These are phyloP conservation scores for Menidia beryllina DNA, from an alignment of 2,113 vertebrate genomes.

Conservation along the genomic window DNA sequence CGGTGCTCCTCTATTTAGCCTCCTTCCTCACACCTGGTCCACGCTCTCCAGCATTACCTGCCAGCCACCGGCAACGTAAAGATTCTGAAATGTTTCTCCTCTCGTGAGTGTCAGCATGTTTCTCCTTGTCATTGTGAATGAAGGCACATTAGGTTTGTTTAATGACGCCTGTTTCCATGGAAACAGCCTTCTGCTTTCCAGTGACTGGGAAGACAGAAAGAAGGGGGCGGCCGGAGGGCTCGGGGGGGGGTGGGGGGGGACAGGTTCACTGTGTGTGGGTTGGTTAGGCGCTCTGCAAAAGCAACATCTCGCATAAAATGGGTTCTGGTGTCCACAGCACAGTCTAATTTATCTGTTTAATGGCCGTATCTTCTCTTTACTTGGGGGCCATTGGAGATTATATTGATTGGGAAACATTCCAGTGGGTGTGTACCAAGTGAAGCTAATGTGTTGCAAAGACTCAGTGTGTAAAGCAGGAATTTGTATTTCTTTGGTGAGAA, in stretches of 20 bases:
- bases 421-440: conserved; percentile 46
- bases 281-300: conserved; percentile 18
- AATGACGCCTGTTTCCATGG: conserved; percentile 82
- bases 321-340: conserved; percentile 3
- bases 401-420: conserved; percentile 55
- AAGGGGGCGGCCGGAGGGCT: conserved; percentile 53
- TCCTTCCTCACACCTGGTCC: not conserved
- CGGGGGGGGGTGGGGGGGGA: conserved; percentile 15
- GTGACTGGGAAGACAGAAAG: conserved; percentile 47
- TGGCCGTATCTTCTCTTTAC: conserved; percentile 5
- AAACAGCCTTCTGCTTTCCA: conserved; percentile 78
- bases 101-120: conserved; percentile 49
- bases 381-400: conserved; percentile 12
- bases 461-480: conserved; percentile 69
- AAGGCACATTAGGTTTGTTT: conserved; percentile 78
- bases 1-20: not conserved
- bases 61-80: conserved; percentile 30
- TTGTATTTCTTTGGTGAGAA: conserved; percentile 57
- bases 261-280: conserved; percentile 28
- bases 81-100: conserved; percentile 32
- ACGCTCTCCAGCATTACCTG: not conserved
- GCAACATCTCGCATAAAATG: not conserved
- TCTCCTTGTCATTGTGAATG: conserved; percentile 59
- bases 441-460: conserved; percentile 43
- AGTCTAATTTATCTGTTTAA: conserved; percentile 24